Conservation (phyloP, 2,888 invertebrate genomes). For the Anorthoa munda region DNA sequence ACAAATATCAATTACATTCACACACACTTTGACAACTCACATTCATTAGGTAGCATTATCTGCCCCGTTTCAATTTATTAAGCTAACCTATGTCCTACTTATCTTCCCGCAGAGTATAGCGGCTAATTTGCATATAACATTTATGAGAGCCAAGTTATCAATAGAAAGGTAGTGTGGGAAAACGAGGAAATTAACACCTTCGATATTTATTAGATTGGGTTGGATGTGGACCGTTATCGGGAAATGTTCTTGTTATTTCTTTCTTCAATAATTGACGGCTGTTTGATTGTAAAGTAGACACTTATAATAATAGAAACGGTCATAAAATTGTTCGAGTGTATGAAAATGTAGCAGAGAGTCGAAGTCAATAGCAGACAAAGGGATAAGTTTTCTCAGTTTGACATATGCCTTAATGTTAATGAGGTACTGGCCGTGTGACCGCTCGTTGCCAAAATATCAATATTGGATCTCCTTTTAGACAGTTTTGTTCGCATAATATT, state of each 20-base stretch:
- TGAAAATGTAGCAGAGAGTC: not conserved
- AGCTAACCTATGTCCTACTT: constrained; percentile 64
- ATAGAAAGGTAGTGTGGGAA: constrained; percentile 60
- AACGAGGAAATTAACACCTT: constrained; percentile 48
- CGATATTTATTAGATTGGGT: constrained; percentile 45
- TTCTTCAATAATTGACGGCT: not conserved
- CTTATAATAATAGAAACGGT: not conserved
- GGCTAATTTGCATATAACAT: constrained; percentile 64
- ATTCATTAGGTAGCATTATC: constrained; percentile 61
- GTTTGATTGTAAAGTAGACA: not conserved
- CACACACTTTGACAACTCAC: constrained; percentile 50
- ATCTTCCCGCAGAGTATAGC: constrained; percentile 46
- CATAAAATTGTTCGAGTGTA: not conserved
- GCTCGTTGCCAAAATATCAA: no score
- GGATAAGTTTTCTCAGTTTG: no score
- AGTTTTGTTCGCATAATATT: no score
- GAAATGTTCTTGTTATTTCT: constrained; percentile 20
- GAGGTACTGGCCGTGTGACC: no score
- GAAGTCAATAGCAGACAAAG: no score
- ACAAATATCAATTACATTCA: constrained; percentile 40
- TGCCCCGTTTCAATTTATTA: constrained; percentile 57
- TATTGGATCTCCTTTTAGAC: no score
- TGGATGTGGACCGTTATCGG: constrained; percentile 26
- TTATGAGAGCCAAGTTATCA: constrained; percentile 47
- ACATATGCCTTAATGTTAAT: no score